These are phyloP conservation scores for Hypothenemus hampei DNA, from an alignment of 1,140 invertebrate genomes.

Conservation along the genomic window DNA sequence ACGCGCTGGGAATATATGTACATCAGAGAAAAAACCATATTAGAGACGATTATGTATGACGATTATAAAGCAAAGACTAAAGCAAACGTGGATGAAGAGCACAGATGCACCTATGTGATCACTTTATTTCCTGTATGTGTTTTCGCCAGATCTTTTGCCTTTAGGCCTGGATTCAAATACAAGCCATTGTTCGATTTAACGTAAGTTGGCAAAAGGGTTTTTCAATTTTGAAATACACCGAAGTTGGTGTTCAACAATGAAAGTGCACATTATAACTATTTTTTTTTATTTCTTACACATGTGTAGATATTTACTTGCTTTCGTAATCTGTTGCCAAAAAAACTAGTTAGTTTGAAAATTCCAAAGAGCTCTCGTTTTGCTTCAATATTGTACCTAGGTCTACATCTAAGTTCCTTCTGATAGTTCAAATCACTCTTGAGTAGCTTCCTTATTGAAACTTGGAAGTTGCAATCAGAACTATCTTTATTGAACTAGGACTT, in stretches of 20 bases:
- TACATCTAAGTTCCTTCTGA: no score
- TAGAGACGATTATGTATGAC: slow-evolving; percentile 60
- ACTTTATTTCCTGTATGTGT: slow-evolving; percentile 60
- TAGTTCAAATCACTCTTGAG: no score
- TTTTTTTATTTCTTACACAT: no score
- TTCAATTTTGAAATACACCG: no score
- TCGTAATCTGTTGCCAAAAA: no score
- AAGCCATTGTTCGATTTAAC: slow-evolving; percentile 57
- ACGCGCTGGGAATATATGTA: slow-evolving; percentile 55
- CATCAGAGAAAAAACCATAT: slow-evolving; percentile 59
- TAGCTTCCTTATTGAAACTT: no score
- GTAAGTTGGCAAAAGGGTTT: slow-evolving; percentile 55
- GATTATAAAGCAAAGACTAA: slow-evolving; percentile 62
- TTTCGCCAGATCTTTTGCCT: slow-evolving; percentile 64
- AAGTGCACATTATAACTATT: neutral
- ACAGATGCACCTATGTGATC: slow-evolving; percentile 67
- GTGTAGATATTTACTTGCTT: no score
- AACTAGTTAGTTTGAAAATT: no score
- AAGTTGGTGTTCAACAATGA: neutral
- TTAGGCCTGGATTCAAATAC: slow-evolving; percentile 55
- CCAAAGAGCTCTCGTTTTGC: no score
- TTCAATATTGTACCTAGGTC: no score
- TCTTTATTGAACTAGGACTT: no score
- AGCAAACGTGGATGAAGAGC: slow-evolving; percentile 52
- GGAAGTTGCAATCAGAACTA: no score